Evolutionary conservation across 2,888 invertebrate species (phyloP), one percentile per base, ranked within the genome.

Genomic region (Liodrosophila aerea): DNA sequence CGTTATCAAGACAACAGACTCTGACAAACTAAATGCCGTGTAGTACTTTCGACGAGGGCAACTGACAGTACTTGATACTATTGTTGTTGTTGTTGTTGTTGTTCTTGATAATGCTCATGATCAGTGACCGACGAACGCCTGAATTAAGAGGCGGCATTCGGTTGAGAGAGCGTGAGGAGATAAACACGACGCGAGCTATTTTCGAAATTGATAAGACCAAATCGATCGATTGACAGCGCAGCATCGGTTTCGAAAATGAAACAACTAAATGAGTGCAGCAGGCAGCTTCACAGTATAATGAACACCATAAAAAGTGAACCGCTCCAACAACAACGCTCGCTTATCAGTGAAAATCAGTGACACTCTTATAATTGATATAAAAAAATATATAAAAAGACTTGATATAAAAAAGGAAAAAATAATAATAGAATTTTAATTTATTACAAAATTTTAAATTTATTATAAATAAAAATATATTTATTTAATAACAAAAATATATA

Each of bases 1-100:
- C 86, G 88, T 89, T 89, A 88, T 89, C 89, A 87, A 89, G 87
- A 89, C 88, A 89, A 89, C 83, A 87, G 88, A 89, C 88, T 87
- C 86, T 88, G 87, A 88, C 89, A 88, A 88, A 89, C 88, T 89
- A 81, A 88, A 76, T 44, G 29, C 52, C 46, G 27, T 39, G 47
- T 45, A 22, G 15, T 33, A 11, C 22, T 22, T 22, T 7, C 60
- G 18, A 13, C 39, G 18, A 29, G 46, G 43, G 49, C 69, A 69
- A 53, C 41, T 50, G 70, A 56, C 74, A 58, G n/a, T 13, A 39
- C 50, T 18, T 29, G 47, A 46, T 52, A 9, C 15, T 52, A 41
- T 45, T 45, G 31, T 44, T 29, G n/a, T 15, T 44, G 8, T 31
- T 16, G 3, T 16, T 47, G 36, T 27, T 46, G 43, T 22, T 36